phyloP scores from a whole-genome alignment of 2,113 vertebrate genomes.

The Mastomys coucha region DNA sequence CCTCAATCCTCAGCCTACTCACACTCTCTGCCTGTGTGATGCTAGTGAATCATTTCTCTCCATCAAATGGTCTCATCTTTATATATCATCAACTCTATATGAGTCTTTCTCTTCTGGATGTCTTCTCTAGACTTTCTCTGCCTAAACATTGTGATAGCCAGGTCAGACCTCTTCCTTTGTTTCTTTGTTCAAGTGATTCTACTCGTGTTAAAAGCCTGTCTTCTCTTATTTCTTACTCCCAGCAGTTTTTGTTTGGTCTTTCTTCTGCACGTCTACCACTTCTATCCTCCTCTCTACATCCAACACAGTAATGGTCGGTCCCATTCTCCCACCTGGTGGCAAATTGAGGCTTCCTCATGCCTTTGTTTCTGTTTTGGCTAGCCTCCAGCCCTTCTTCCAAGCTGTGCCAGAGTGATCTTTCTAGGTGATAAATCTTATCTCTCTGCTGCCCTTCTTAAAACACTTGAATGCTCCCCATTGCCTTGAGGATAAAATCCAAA shows the following conservation, averaged over 20 bases:
- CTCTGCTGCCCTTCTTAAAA: conserved; percentile 24
- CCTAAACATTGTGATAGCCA: not conserved
- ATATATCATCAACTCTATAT: not conserved
- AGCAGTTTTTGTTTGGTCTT: not conserved
- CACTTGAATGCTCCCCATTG: not conserved
- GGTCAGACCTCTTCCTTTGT: not conserved
- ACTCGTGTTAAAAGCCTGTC: not conserved
- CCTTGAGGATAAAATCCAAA: conserved; percentile 31
- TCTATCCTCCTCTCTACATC: not conserved
- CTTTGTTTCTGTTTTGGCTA: not conserved
- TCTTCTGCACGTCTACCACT: not conserved
- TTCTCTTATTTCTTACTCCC: not conserved
- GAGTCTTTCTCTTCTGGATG: not conserved
- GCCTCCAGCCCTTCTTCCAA: not conserved
- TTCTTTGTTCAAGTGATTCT: not conserved
- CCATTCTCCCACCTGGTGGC: not conserved
- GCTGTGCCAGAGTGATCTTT: conserved; percentile 1
- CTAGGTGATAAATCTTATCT: conserved; percentile 23
- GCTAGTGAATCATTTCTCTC: not conserved
- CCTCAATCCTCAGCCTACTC: not conserved
- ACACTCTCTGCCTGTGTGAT: not conserved
- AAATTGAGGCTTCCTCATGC: not conserved
- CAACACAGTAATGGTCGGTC: not conserved
- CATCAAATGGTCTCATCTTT: not conserved
- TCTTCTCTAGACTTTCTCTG: not conserved